Evolutionary conservation across 2,888 invertebrate species (phyloP).

Genomic region (Drosophila prolongata): DNA sequence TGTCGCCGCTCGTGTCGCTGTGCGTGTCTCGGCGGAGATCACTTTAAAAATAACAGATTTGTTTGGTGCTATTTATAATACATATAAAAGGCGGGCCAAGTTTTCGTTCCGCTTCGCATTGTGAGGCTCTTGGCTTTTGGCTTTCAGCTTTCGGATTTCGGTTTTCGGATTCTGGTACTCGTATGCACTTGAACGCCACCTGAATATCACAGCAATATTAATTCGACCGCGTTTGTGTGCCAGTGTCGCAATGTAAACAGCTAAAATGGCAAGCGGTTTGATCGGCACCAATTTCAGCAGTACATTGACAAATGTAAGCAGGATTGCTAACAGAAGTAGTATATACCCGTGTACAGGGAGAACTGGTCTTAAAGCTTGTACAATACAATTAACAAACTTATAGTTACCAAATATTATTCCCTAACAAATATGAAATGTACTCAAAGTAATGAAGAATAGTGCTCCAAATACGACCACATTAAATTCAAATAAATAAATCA

Average conservation of each 20-base stretch:
- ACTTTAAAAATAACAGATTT: slow-evolving; percentile 80
- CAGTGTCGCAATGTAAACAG: slow-evolving; percentile 62
- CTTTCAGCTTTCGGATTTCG: slow-evolving; percentile 15
- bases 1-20: slow-evolving; percentile 52
- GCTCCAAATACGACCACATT: too few species aligned
- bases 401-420: too few species aligned
- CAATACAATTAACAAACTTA: too few species aligned
- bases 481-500: too few species aligned
- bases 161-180: slow-evolving; percentile 19
- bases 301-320: slow-evolving; percentile 73
- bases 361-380: background rate
- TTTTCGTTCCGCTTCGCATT: slow-evolving; percentile 57
- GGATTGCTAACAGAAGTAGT: background rate
- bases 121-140: slow-evolving; percentile 33
- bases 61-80: slow-evolving; percentile 74
- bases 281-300: slow-evolving; percentile 73
- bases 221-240: slow-evolving; percentile 27
- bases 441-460: background rate
- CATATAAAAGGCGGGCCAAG: slow-evolving; percentile 68
- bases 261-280: slow-evolving; percentile 68
- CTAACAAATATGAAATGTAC: too few species aligned
- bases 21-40: slow-evolving; percentile 59
- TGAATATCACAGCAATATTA: slow-evolving; percentile 26
- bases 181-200: slow-evolving; percentile 70
- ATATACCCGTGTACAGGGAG: background rate